Evolutionary conservation across 2,888 invertebrate genomes (phyloP).

Genomic region (Gastrophysa polygoni): DNA sequence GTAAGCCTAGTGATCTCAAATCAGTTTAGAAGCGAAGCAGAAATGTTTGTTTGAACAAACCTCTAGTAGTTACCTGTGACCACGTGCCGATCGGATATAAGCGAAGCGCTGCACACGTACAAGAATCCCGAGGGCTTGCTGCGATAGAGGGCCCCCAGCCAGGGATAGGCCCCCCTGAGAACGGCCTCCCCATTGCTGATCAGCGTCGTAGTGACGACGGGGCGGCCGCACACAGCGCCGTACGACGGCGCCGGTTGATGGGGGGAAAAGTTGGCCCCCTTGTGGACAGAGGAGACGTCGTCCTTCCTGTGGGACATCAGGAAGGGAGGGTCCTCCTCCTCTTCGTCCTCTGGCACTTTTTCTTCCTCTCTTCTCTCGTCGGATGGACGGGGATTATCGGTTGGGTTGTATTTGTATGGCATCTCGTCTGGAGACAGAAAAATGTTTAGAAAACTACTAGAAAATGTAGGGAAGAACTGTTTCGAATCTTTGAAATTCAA

Average conservation of each 20-base stretch:
- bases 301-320: background rate
- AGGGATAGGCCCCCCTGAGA: conserved; percentile 53
- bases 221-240: conserved; percentile 47
- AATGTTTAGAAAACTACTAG: too few relatives aligned
- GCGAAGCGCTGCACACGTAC: conserved; percentile 54
- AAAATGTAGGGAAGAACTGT: too few relatives aligned
- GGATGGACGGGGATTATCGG: background rate
- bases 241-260: conserved; percentile 4
- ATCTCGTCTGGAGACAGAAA: background rate
- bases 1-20: too few relatives aligned
- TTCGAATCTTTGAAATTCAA: too few relatives aligned
- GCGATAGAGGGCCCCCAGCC: conserved; percentile 55
- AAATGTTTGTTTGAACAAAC: too few relatives aligned
- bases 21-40: too few relatives aligned
- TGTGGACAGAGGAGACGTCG: background rate
- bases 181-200: conserved; percentile 49
- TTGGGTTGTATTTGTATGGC: background rate
- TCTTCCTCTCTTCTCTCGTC: too few relatives aligned
- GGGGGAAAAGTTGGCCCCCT: background rate
- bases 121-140: conserved; percentile 48
- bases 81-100: conserved; percentile 52
- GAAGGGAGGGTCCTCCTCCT: background rate
- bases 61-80: conserved; percentile 48
- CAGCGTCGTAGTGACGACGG: conserved; percentile 47
- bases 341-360: too few relatives aligned